phyloP scores from a whole-genome alignment of 2,797 vertebrate species.

The Sebastes dallii region DNA sequence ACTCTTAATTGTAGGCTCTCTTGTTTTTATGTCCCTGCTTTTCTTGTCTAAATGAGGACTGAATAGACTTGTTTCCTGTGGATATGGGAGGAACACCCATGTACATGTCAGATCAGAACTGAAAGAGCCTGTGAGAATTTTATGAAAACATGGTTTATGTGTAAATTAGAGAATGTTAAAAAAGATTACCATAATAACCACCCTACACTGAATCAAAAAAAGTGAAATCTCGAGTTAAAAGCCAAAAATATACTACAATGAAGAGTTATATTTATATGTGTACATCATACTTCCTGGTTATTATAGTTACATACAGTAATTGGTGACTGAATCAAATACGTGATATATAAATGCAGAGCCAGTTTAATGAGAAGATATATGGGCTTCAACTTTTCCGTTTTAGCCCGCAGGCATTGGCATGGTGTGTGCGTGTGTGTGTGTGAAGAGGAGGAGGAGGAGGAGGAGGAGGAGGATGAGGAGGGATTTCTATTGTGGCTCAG shows the following conservation, averaged over 20 bases:
- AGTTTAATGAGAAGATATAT: constrained; percentile 45
- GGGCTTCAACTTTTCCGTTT: constrained; percentile 30
- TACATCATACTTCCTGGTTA: neutral
- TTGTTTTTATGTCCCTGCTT: constrained; percentile 35
- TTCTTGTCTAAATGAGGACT: constrained; percentile 42
- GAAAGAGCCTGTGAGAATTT: constrained; percentile 28
- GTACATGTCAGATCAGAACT: constrained; percentile 17
- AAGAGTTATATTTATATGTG: neutral
- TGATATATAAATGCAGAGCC: constrained; percentile 7
- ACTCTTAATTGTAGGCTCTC: constrained; percentile 38
- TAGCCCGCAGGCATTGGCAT: constrained; percentile 13
- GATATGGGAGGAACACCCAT: constrained; percentile 42
- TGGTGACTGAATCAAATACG: neutral
- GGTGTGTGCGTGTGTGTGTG: neutral
- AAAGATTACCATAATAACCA: constrained; percentile 27
- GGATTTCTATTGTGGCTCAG: constrained; percentile 59
- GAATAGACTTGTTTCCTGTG: constrained; percentile 50
- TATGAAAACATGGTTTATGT: constrained; percentile 22
- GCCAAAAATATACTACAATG: constrained; percentile 1
- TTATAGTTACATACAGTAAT: neutral
- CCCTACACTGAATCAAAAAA: neutral
- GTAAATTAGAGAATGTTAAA: constrained; percentile 29
- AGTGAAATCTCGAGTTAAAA: constrained; percentile 7
- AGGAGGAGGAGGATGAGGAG: constrained; percentile 12
- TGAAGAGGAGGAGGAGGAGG: neutral